Evolutionary conservation across 2,888 invertebrate species (phyloP).

Genomic region (Sialis fuliginosa): DNA sequence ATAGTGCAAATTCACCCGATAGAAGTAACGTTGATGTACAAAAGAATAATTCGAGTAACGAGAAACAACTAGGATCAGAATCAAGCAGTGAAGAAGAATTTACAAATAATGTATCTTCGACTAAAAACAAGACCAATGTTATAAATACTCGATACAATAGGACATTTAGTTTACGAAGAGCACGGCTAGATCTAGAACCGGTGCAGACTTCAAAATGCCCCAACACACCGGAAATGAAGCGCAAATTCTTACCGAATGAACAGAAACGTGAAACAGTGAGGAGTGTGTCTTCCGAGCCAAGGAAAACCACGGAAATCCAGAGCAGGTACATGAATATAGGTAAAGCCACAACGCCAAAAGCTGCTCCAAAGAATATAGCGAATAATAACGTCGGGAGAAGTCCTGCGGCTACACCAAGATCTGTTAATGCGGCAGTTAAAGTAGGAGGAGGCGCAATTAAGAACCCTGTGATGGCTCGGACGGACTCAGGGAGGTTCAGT

Average conservation of each 20-base stretch:
- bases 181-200: conserved; percentile 35
- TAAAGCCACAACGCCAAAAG: conserved; percentile 7
- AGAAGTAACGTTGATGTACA: conserved; percentile 1
- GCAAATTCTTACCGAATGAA: conserved; percentile 26
- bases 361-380: conserved; percentile 9
- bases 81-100: conserved; percentile 32
- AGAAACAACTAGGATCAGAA: conserved; percentile 13
- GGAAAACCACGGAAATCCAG: conserved; percentile 21
- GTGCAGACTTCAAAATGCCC: conserved; percentile 35
- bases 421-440: conserved; percentile 25
- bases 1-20: conserved; percentile 14
- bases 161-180: conserved; percentile 48
- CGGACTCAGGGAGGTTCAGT: conserved; percentile 45
- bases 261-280: conserved; percentile 11
- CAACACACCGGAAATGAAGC: conserved; percentile 40
- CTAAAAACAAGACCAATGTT: conserved; percentile 20
- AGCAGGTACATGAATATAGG: conserved; percentile 22
- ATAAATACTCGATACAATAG: conserved; percentile 49
- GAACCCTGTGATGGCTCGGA: conserved; percentile 30
- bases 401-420: conserved; percentile 28
- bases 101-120: conserved; percentile 16
- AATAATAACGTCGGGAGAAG: not conserved
- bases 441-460: conserved; percentile 13
- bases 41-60: not conserved
- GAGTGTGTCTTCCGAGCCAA: conserved; percentile 23